phyloP scores from a whole-genome alignment of 1,140 invertebrate species.

The Ceratina australensis region DNA sequence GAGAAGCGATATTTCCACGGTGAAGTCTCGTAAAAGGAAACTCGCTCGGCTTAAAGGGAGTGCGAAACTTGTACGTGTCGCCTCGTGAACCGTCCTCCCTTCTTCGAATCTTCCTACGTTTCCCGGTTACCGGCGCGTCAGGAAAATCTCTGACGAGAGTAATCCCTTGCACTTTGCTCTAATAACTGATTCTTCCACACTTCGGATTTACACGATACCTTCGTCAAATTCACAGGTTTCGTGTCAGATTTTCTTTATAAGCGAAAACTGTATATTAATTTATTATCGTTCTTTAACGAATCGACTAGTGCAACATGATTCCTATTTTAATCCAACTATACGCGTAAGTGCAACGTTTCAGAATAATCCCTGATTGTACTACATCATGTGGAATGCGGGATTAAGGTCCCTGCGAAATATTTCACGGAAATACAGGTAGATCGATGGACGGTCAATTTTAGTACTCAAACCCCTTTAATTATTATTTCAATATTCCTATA shows the following conservation, averaged over 20 bases:
- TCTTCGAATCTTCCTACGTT: neutral
- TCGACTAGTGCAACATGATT: too few relatives aligned
- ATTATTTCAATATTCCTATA: neutral
- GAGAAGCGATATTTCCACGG: neutral
- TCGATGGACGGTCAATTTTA: neutral
- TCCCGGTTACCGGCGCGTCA: neutral
- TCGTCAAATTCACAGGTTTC: neutral
- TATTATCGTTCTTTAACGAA: too few relatives aligned
- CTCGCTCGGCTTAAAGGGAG: neutral
- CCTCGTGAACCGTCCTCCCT: constrained; percentile 9
- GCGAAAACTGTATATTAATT: too few relatives aligned
- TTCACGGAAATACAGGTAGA: neutral
- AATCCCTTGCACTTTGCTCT: neutral
- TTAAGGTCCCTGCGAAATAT: neutral
- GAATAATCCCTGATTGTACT: neutral
- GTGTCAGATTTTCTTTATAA: too few relatives aligned
- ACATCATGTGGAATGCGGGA: neutral
- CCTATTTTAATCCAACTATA: too few relatives aligned
- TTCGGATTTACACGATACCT: neutral
- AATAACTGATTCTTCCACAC: constrained; percentile 8
- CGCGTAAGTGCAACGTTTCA: neutral
- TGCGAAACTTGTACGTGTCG: constrained; percentile 23
- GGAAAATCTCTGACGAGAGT: constrained; percentile 9
- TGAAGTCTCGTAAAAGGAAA: constrained; percentile 23
- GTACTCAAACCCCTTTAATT: neutral